Conservation (phyloP, 2,113 vertebrate species). For the Antechinus stuartii region DNA sequence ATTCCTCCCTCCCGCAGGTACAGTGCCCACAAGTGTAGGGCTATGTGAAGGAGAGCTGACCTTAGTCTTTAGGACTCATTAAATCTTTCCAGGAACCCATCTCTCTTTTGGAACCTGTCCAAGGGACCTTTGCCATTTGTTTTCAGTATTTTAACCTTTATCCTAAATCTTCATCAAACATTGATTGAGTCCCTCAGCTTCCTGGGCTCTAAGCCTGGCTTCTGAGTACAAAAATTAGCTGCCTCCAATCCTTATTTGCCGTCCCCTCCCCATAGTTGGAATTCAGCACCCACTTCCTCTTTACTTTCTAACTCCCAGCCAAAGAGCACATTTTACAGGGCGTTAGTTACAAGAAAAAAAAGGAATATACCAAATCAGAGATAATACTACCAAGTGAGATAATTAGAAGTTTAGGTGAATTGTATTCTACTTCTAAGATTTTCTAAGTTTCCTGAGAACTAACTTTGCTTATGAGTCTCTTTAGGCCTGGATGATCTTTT, state of each 20-base stretch:
- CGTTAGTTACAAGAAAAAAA: neutral
- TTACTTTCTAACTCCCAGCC: neutral
- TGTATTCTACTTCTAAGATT: neutral
- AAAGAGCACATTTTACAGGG: neutral
- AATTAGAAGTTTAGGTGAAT: neutral
- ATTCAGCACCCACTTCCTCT: neutral
- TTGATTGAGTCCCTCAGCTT: neutral
- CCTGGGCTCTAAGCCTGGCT: neutral
- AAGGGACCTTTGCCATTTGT: neutral
- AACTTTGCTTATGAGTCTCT: neutral
- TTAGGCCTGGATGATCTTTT: neutral
- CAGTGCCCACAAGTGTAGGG: neutral
- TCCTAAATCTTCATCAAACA: neutral
- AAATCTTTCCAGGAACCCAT: neutral
- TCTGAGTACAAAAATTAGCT: neutral
- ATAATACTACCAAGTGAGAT: neutral
- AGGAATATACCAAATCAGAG: neutral
- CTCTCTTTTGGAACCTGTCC: neutral
- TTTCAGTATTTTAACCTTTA: neutral
- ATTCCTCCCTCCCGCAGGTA: neutral
- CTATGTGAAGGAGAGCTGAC: neutral
- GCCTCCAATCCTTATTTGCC: neutral
- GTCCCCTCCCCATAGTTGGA: neutral
- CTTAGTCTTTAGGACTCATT: neutral
- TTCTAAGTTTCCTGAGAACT: neutral